These are phyloP conservation scores for Adineta ricciae DNA, from an alignment of 2,888 invertebrate genomes.

Conservation along the genomic window DNA sequence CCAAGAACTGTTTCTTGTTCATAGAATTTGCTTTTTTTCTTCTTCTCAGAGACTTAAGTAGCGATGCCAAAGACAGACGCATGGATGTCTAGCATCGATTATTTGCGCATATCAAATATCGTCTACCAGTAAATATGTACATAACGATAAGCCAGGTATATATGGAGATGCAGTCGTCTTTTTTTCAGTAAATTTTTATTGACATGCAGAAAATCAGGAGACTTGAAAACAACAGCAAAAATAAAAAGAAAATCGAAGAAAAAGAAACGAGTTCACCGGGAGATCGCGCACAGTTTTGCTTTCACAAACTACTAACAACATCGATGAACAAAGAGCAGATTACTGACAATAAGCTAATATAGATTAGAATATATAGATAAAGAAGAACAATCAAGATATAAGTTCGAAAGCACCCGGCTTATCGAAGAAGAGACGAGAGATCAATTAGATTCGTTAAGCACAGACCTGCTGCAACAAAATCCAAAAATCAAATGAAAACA, in stretches of 20 bases:
- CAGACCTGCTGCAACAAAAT: background rate
- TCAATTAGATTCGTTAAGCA: background rate
- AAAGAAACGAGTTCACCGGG: conserved; percentile 2
- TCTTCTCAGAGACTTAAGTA: no score
- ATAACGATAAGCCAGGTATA: no score
- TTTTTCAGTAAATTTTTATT: background rate
- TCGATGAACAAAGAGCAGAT: background rate
- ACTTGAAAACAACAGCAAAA: background rate
- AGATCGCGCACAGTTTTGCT: background rate
- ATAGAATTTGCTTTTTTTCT: no score
- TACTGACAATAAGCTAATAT: background rate
- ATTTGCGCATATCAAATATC: no score
- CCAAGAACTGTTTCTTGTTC: no score
- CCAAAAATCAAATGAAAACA: background rate
- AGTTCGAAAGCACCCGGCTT: background rate
- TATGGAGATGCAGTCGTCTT: background rate
- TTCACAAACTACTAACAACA: background rate
- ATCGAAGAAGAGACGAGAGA: background rate
- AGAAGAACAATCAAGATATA: background rate
- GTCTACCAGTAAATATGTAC: no score
- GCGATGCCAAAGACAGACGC: no score
- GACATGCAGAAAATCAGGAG: background rate
- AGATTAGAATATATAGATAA: background rate
- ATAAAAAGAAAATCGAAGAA: background rate
- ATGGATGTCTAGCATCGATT: no score